Percentiles rank a stretch among this genome's conserved stretches.
These are phyloP conservation scores for Pseudachorutes palmiensis DNA, from an alignment of 1,140 invertebrate genomes.

Conservation along the genomic window DNA sequence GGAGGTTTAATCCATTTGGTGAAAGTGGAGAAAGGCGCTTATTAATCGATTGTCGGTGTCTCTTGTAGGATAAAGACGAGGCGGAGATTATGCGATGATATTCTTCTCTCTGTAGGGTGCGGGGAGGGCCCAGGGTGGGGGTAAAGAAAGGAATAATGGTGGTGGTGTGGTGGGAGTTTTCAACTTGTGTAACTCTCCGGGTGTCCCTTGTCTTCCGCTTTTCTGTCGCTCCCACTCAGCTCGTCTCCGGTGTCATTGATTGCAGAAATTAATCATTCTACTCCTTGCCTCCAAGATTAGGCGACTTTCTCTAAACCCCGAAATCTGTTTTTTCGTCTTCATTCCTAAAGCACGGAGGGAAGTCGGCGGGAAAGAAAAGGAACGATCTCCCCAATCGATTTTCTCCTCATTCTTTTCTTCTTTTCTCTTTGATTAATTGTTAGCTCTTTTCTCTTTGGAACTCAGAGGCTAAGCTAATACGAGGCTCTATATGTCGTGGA, in stretches of 20 bases:
- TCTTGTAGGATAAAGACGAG: background rate
- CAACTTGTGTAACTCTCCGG: background rate
- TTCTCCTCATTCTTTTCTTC: conserved; percentile 2
- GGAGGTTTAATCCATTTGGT: background rate
- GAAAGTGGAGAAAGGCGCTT: conserved; percentile 3
- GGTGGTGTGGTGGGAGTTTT: background rate
- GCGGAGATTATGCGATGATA: background rate
- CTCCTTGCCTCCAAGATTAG: conserved; percentile 9
- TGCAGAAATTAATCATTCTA: conserved; percentile 12
- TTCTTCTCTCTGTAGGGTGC: no score
- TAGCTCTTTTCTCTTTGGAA: background rate
- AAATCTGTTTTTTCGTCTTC: conserved; percentile 9
- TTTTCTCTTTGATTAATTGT: conserved; percentile 11
- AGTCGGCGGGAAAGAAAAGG: background rate
- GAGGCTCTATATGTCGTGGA: background rate
- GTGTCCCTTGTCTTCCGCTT: background rate
- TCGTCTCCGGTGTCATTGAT: conserved; percentile 13
- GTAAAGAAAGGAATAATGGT: background rate
- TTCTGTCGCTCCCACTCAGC: conserved; percentile 9
- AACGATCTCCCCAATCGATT: conserved; percentile 7
- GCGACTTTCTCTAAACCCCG: conserved; percentile 10
- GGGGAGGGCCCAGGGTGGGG: no score
- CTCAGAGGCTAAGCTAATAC: conserved; percentile 7
- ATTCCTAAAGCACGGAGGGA: background rate
- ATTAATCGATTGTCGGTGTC: conserved; percentile 5